Evolutionary conservation across 2,113 vertebrate species (phyloP), one percentile per base, ranked within the genome.

Genomic region (Cochlearius cochlearius): DNA sequence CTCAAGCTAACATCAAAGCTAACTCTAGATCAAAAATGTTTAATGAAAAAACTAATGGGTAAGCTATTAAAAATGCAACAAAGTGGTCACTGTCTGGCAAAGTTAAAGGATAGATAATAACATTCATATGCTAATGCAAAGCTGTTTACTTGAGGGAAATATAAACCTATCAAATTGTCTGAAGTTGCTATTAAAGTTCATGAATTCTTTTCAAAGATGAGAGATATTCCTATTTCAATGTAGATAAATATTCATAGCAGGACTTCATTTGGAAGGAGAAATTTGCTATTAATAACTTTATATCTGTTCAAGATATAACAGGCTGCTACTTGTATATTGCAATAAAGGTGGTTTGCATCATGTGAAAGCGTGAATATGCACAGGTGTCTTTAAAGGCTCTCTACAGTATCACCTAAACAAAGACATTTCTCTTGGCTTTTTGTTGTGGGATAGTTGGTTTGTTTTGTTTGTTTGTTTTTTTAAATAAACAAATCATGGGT

Each of bases 41-140:
- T 93, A 91, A 96, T 89, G 79, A 94, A 86, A 85, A 94, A 86
- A 86, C 22, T 73, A 88, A 52, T 14, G 76, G 79, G 68, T 74
- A 91, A 92, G 52, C 72, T 81, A 89, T 94, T 92, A 92, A 97
- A 96, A 94, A 94, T 72, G 72, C 67, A 96, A 88, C 86, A 93
- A 94, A 90, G 56, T 94, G 95, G 94, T 86, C 96, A 95, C 76
- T 92, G 63, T 68, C 88, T 97, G 75, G 68, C 64, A 56, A 64
- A 96, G 59, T 81, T 95, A 92, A 92, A 92, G 75, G 60, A 86
- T 12, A 84, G 94, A 47, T 77, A 93, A 90, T 66, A 86, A 77
- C 72, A 94, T 94, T 92, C 86, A 67, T 90, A 92, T 93, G 90
- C 79, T 96, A 94, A 96, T 94, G 34, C 7, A 10, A 91, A 89